Conservation (phyloP, 2,888 invertebrate genomes). For the Drosophila meridionalis region DNA sequence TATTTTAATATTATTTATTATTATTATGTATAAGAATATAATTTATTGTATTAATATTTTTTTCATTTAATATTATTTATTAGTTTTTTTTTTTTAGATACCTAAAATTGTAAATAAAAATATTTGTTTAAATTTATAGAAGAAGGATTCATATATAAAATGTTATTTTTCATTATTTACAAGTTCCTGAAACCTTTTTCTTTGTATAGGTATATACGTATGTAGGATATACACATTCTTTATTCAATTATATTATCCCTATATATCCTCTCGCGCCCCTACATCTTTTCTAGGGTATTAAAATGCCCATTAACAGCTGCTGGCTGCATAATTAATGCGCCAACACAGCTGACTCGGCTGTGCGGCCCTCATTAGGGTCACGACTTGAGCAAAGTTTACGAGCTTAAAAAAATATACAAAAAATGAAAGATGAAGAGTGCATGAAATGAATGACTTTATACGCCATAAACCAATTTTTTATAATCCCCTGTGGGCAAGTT, state of each 20-base stretch:
- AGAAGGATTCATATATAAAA: neutral
- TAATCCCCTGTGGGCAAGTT: slow-evolving; percentile 40
- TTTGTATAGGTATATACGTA: too few relatives aligned
- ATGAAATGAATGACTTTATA: slow-evolving; percentile 25
- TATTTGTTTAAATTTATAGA: neutral
- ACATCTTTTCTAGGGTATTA: slow-evolving; percentile 28
- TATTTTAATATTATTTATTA: too few relatives aligned
- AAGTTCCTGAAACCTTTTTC: too few relatives aligned
- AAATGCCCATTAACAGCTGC: slow-evolving; percentile 46
- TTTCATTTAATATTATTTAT: too few relatives aligned
- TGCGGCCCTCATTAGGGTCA: slow-evolving; percentile 52
- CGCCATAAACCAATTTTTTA: slow-evolving; percentile 57
- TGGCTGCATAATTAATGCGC: slow-evolving; percentile 52
- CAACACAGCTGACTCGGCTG: slow-evolving; percentile 4
- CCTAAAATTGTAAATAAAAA: neutral
- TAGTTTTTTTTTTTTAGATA: neutral
- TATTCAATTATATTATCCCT: neutral
- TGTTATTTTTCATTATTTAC: too few relatives aligned
- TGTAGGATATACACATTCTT: neutral
- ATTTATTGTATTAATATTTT: too few relatives aligned
- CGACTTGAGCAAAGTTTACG: slow-evolving; percentile 37
- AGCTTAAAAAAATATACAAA: slow-evolving; percentile 12
- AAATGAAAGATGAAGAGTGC: neutral
- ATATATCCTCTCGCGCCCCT: neutral
- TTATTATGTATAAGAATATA: too few relatives aligned